These are phyloP conservation scores for Ochotona princeps DNA, from an alignment of 2,113 vertebrate species.

Conservation along the genomic window DNA sequence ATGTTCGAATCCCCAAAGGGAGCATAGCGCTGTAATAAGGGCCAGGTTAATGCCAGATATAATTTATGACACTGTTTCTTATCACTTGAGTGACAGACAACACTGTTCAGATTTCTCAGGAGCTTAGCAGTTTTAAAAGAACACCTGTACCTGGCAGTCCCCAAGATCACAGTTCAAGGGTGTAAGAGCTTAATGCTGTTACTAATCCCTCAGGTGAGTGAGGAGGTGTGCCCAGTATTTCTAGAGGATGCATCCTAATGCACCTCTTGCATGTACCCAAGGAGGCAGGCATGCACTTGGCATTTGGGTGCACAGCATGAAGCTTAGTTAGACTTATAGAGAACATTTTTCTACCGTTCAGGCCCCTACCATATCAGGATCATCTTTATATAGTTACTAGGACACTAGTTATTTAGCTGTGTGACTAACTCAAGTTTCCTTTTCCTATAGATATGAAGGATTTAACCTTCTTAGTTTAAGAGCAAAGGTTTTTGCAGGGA, in stretches of 20 bases:
- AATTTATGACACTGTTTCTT: slow-evolving; percentile 63
- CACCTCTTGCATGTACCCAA: background rate
- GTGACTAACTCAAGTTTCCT: slow-evolving; percentile 35
- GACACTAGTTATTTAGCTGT: slow-evolving; percentile 34
- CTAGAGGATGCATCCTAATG: background rate
- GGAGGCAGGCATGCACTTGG: background rate
- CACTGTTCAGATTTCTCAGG: slow-evolving; percentile 38
- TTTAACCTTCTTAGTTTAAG: slow-evolving; percentile 64
- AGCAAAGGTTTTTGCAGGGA: slow-evolving; percentile 57
- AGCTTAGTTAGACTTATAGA: background rate
- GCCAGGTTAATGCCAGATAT: slow-evolving; percentile 60
- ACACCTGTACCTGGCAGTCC: background rate
- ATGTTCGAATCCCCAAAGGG: slow-evolving; percentile 68
- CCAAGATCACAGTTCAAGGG: slow-evolving; percentile 30
- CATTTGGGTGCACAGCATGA: background rate
- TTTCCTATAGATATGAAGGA: slow-evolving; percentile 48
- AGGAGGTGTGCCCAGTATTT: slow-evolving; percentile 35
- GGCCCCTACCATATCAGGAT: background rate
- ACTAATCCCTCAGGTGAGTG: slow-evolving; percentile 31
- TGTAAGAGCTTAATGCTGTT: slow-evolving; percentile 23
- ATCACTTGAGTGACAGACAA: slow-evolving; percentile 70
- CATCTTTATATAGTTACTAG: slow-evolving; percentile 19
- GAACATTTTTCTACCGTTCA: background rate
- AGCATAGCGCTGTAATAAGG: slow-evolving; percentile 68
- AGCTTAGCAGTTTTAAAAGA: slow-evolving; percentile 55